These are phyloP conservation scores for Amazonetta brasiliensis DNA, from an alignment of 2,797 vertebrate species.

Conservation along the genomic window DNA sequence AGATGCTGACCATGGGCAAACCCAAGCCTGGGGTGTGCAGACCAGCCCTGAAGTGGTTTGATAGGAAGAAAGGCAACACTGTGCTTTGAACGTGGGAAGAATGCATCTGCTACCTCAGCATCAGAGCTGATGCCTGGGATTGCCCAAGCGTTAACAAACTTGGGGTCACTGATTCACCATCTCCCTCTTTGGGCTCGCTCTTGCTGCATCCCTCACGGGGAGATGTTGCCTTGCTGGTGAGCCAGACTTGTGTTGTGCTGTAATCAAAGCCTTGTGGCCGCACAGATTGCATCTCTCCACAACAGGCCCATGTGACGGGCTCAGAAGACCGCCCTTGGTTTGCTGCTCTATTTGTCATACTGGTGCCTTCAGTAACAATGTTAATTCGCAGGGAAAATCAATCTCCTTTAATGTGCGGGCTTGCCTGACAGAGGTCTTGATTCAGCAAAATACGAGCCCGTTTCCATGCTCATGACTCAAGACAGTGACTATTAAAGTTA, in stretches of 20 bases:
- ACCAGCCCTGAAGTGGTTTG: background rate
- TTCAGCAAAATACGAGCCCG: background rate
- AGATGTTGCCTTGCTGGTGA: background rate
- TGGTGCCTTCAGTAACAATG: background rate
- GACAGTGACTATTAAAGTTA: background rate
- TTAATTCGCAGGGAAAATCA: background rate
- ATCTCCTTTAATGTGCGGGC: background rate
- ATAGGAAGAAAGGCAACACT: background rate
- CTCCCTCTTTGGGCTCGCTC: background rate
- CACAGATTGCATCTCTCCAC: accelerated
- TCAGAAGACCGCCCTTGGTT: background rate
- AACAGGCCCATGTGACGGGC: background rate
- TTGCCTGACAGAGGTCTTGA: background rate
- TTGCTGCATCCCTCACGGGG: background rate
- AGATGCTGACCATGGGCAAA: background rate
- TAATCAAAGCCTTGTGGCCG: background rate
- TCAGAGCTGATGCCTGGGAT: background rate
- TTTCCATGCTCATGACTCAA: background rate
- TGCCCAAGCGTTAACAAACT: background rate
- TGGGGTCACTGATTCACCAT: background rate
- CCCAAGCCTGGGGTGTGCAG: background rate
- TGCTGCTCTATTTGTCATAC: background rate
- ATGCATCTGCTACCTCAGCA: background rate
- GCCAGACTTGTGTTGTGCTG: background rate
- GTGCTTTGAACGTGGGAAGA: background rate